Conservation (phyloP, 2,797 vertebrate species). For the Acrocephalus scirpaceus region DNA sequence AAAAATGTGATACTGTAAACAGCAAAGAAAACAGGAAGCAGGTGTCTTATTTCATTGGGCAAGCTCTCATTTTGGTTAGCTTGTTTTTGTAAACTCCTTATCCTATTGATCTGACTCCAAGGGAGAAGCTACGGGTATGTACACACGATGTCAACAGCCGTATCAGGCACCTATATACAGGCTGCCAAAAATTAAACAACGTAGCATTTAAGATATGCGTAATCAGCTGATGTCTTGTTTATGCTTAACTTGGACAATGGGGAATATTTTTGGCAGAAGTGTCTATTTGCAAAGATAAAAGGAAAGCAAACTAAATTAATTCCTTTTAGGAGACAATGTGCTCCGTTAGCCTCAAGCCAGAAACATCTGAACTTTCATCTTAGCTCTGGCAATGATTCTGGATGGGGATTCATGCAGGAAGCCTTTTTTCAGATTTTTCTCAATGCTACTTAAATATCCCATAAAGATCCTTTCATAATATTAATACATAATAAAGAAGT, state of each 20-base stretch:
- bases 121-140: background rate
- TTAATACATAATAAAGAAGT: background rate
- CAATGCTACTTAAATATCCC: background rate
- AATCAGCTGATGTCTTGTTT: conserved; percentile 11
- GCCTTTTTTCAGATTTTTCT: background rate
- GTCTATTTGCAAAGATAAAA: conserved; percentile 26
- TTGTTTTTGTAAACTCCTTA: background rate
- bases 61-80: background rate
- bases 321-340: background rate
- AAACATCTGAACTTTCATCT: background rate
- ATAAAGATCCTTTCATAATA: background rate
- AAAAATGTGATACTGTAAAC: background rate
- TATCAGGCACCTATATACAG: background rate
- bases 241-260: background rate
- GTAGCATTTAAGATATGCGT: background rate
- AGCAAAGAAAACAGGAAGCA: background rate
- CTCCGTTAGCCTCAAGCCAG: background rate
- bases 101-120: background rate
- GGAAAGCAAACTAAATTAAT: conserved; percentile 17
- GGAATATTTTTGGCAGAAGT: conserved; percentile 14
- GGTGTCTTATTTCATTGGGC: background rate
- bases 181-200: background rate
- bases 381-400: background rate
- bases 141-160: background rate
- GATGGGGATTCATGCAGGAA: background rate